Evolutionary conservation across 2,888 invertebrate species (phyloP), one percentile per base, ranked within the genome.

Genomic region (Chloroclysta siterata): DNA sequence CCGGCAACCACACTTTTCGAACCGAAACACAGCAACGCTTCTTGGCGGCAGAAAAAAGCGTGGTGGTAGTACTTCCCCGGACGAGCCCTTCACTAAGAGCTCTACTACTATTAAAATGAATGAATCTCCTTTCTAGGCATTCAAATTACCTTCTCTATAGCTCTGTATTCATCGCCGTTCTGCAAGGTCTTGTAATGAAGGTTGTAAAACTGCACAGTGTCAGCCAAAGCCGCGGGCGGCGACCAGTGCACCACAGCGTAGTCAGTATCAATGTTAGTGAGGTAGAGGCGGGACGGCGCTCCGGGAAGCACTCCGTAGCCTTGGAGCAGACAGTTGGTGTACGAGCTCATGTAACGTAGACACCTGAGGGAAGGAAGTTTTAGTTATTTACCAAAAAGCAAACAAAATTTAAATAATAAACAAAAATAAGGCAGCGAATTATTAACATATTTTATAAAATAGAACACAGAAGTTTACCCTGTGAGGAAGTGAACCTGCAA

Each of bases 241-340:
- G 95, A 94, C 97, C 97, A 97, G 78, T 96, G 96, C 0, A 97
- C 87, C 56, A 97, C 95, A 0, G 96, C 96, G 85, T 96, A 97
- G 80, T 95, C 95, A 0, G 95, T 95, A 73, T 96, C 95, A 66
- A 97, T 95, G 81, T 96, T 96, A 41, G 96, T 95, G 6, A 97
- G 94, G 73, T 95, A 95, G 2, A 97, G 92, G 54, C 94, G 93
- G 0, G 94, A 94, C 0, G 97, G 97, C 0, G 95, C 93, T 33
- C 96, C 95, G 0, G 97, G 96, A 0, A 97, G 92, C 0, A 97
- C 97, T 0, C 97, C 97, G 85, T 97, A 97, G 14, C 97, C 97
- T 88, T 97, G 96, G 69, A 97, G 94, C 22, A 97, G 93, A 81
- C 97, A 97, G 89, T 96, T 97, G 47, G 96, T 95, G 88, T 97